These are phyloP conservation scores for Drosophila acutilabella DNA, from an alignment of 2,888 invertebrate species.

Conservation along the genomic window DNA sequence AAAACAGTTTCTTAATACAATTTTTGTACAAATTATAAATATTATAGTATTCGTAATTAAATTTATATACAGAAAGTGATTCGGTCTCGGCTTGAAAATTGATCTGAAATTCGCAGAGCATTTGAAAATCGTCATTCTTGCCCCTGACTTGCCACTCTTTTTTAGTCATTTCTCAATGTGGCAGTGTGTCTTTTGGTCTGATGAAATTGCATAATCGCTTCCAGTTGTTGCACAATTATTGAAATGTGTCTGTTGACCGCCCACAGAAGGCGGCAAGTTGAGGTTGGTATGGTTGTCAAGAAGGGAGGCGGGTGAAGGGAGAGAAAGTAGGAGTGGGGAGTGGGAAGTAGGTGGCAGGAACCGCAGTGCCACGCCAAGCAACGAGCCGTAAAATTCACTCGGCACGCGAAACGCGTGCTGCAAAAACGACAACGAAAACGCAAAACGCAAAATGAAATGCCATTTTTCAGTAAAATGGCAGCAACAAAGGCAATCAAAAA, in stretches of 20 bases:
- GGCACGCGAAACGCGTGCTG: slow-evolving; percentile 47
- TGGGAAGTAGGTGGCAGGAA: slow-evolving; percentile 20
- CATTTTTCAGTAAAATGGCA: slow-evolving; percentile 57
- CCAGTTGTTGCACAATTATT: slow-evolving; percentile 81
- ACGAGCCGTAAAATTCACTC: slow-evolving; percentile 79
- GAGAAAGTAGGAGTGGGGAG: neutral
- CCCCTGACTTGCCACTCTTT: slow-evolving; percentile 33
- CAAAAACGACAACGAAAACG: slow-evolving; percentile 36
- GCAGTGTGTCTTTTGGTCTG: slow-evolving; percentile 74
- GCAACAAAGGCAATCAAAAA: slow-evolving; percentile 74
- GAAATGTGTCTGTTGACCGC: slow-evolving; percentile 72
- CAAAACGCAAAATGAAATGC: slow-evolving; percentile 69
- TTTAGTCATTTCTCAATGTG: slow-evolving; percentile 64
- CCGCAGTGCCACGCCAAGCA: slow-evolving; percentile 60
- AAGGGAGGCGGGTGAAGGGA: neutral
- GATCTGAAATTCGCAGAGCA: slow-evolving; percentile 24
- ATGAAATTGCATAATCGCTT: slow-evolving; percentile 82
- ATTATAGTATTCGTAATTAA: too few species aligned
- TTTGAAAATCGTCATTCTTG: slow-evolving; percentile 32
- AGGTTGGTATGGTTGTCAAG: slow-evolving; percentile 1
- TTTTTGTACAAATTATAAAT: too few species aligned
- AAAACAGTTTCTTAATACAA: too few species aligned
- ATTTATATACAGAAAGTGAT: too few species aligned
- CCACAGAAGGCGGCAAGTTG: slow-evolving; percentile 36
- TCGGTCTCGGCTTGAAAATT: too few species aligned